These are phyloP conservation scores for Chelonia mydas DNA, from an alignment of 2,797 vertebrate genomes.

Conservation along the genomic window DNA sequence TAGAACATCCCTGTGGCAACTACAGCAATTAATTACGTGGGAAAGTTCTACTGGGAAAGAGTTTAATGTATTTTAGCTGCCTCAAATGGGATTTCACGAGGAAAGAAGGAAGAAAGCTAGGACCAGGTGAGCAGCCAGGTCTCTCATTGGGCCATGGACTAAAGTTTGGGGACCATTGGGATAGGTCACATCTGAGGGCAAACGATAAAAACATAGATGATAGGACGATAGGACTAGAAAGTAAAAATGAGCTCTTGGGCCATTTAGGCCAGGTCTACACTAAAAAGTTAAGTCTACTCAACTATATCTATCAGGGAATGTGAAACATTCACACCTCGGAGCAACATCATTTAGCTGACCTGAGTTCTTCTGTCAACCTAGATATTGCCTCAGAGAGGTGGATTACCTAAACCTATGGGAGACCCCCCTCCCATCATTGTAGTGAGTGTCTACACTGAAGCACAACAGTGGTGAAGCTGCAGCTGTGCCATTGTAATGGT, in stretches of 20 bases:
- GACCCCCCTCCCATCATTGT: no score
- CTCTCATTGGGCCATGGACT: not conserved
- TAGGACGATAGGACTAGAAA: not conserved
- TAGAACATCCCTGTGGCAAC: not conserved
- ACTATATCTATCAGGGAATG: no score
- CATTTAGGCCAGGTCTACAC: not conserved
- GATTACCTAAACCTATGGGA: no score
- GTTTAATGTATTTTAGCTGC: not conserved
- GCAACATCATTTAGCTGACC: no score
- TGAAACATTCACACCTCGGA: no score
- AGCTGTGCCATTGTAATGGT: no score
- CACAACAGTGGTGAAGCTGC: no score
- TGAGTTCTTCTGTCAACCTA: no score
- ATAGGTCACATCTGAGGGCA: not conserved
- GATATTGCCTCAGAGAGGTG: no score
- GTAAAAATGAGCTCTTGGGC: no score
- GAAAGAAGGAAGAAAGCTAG: not conserved
- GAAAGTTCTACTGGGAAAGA: not conserved
- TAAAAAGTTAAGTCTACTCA: no score
- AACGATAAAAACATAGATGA: not conserved
- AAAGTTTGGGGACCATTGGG: not conserved
- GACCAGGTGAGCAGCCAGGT: not conserved
- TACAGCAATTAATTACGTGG: not conserved
- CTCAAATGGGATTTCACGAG: not conserved
- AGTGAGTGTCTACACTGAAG: no score